A percentile compares a stretch with the other conserved stretches of the same genome.
Conservation (phyloP, 1,140 invertebrate genomes). For the Ostrea denselamellosa region DNA sequence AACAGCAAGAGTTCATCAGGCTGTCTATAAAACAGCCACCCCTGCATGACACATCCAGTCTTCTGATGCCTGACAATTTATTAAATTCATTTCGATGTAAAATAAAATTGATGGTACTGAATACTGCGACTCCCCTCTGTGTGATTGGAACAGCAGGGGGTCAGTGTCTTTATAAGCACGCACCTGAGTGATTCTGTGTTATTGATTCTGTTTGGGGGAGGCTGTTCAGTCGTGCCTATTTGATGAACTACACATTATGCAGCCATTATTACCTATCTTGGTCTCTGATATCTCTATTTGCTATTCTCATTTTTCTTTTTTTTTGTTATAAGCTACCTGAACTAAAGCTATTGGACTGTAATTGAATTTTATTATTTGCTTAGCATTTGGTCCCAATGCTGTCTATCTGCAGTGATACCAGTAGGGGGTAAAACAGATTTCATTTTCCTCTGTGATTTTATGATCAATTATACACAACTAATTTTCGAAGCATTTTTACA, state of each 20-base stretch:
- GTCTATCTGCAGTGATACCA: conserved; percentile 16
- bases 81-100: background rate
- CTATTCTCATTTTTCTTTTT: background rate
- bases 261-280: background rate
- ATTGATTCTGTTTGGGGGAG: conserved; percentile 18
- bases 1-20: background rate
- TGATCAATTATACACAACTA: background rate
- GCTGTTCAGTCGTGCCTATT: background rate
- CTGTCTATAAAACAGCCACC: background rate
- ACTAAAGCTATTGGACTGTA: conserved; percentile 2
- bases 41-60: background rate
- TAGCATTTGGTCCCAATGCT: conserved; percentile 13
- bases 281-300: background rate
- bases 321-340: background rate
- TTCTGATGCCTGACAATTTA: conserved; percentile 16
- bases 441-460: conserved; percentile 15
- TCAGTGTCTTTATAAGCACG: background rate
- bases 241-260: background rate
- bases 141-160: background rate
- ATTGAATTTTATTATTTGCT: conserved; percentile 31
- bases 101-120: conserved; percentile 5
- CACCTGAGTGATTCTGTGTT: conserved; percentile 1
- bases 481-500: background rate
- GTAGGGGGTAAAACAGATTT: conserved; percentile 23
- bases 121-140: conserved; percentile 14